Percentiles rank a stretch among this genome's conserved stretches.
Conservation (phyloP, 2,888 invertebrate genomes). For the Drosophila maculinotata region DNA sequence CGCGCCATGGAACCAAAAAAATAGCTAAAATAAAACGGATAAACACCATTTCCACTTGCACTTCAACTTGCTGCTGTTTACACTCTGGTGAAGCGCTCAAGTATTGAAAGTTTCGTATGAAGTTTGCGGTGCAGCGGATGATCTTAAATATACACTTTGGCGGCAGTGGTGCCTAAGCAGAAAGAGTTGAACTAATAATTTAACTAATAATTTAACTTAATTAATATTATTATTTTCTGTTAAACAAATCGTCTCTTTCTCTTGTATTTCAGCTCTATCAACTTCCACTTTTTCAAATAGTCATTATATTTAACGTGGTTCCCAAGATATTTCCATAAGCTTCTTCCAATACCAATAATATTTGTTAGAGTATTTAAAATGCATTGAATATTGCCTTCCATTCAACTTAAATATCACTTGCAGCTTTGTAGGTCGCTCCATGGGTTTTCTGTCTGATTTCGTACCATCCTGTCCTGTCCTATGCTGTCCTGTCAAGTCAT, state of each 20-base stretch:
- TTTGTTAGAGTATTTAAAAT: slow-evolving; percentile 28
- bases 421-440: slow-evolving; percentile 49
- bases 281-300: no score
- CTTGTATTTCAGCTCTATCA: no score
- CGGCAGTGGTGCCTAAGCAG: neutral
- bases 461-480: slow-evolving; percentile 5
- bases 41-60: slow-evolving; percentile 76
- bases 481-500: slow-evolving; percentile 28
- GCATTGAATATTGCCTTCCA: neutral
- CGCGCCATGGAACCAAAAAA: slow-evolving; percentile 41
- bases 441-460: slow-evolving; percentile 30
- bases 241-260: no score
- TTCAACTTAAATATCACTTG: slow-evolving; percentile 55
- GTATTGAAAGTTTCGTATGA: slow-evolving; percentile 36
- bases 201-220: no score
- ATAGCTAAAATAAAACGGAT: slow-evolving; percentile 56
- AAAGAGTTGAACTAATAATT: neutral
- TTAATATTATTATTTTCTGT: no score
- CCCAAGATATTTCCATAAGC: no score
- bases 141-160: slow-evolving; percentile 7
- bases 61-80: slow-evolving; percentile 58
- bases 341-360: neutral
- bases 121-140: slow-evolving; percentile 11
- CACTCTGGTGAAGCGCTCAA: slow-evolving; percentile 24
- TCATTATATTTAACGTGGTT: no score